Evolutionary conservation across 1,140 invertebrate species (phyloP).

Genomic region (Cepaea nemoralis): DNA sequence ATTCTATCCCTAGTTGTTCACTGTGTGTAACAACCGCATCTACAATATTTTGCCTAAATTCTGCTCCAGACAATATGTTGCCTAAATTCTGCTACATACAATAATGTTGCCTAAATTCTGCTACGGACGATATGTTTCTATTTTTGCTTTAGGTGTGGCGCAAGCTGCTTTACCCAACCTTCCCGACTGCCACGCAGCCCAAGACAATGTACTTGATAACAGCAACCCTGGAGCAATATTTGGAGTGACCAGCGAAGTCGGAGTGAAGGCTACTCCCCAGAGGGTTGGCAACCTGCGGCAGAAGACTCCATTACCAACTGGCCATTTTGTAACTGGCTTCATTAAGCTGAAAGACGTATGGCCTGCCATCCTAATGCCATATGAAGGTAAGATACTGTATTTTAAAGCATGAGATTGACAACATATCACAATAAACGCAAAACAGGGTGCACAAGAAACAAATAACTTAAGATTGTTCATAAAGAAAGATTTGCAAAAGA

Average conservation of each 20-base stretch:
- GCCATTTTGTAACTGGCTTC: slow-evolving; percentile 57
- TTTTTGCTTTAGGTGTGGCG: not conserved
- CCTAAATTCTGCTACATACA: too few species aligned
- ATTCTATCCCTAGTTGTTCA: too few species aligned
- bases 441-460: too few species aligned
- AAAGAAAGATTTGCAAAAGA: too few species aligned
- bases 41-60: too few species aligned
- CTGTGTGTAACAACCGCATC: too few species aligned
- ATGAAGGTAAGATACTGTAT: slow-evolving; percentile 58
- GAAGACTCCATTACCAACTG: slow-evolving; percentile 54
- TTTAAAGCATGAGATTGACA: too few species aligned
- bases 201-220: slow-evolving; percentile 48
- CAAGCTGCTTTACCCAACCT: slow-evolving; percentile 31
- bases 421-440: too few species aligned
- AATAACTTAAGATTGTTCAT: too few species aligned
- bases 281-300: slow-evolving; percentile 49
- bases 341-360: slow-evolving; percentile 49
- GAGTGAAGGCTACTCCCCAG: slow-evolving; percentile 45
- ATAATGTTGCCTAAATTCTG: too few species aligned
- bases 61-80: too few species aligned
- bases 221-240: slow-evolving; percentile 50
- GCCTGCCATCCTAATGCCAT: slow-evolving; percentile 53
- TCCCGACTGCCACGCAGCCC: slow-evolving; percentile 48
- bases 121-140: not conserved
- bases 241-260: slow-evolving; percentile 49